phyloP scores from a whole-genome alignment of 2,888 invertebrate genomes.

The Bibio marci region DNA sequence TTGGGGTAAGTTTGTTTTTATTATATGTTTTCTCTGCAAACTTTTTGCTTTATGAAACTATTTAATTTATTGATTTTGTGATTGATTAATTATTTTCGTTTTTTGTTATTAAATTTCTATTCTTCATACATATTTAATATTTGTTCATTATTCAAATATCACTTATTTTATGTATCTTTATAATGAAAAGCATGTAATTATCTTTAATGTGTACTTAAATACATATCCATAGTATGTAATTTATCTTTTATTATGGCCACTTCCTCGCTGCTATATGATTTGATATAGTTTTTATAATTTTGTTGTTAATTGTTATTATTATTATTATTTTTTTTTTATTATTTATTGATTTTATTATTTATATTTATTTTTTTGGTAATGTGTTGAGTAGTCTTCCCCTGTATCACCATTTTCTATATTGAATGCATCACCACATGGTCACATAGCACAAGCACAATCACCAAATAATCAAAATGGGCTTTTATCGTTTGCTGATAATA shows the following conservation, averaged over 20 bases:
- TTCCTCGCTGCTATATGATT: too few species aligned
- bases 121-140: not conserved
- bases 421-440: slow-evolving; percentile 16
- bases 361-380: slow-evolving; percentile 3
- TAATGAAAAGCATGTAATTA: too few species aligned
- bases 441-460: slow-evolving; percentile 15
- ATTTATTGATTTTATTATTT: slow-evolving; percentile 1
- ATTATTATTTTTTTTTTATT: not conserved
- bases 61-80: not conserved
- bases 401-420: slow-evolving; percentile 16
- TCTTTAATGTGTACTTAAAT: too few species aligned
- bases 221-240: too few species aligned
- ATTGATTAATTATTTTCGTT: not conserved
- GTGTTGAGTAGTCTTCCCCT: slow-evolving; percentile 13
- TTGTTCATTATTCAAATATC: not conserved
- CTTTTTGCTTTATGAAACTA: too few species aligned
- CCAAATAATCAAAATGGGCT: slow-evolving; percentile 14
- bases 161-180: too few species aligned
- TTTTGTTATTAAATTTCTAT: too few species aligned
- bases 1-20: slow-evolving; percentile 12
- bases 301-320: not conserved
- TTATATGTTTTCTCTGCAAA: too few species aligned
- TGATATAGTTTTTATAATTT: too few species aligned
- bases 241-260: too few species aligned
- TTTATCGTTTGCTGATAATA: slow-evolving; percentile 14